Base-by-base conservation (phyloP, 2,888 invertebrate genomes). In the Pedicia rivosa region DNA sequence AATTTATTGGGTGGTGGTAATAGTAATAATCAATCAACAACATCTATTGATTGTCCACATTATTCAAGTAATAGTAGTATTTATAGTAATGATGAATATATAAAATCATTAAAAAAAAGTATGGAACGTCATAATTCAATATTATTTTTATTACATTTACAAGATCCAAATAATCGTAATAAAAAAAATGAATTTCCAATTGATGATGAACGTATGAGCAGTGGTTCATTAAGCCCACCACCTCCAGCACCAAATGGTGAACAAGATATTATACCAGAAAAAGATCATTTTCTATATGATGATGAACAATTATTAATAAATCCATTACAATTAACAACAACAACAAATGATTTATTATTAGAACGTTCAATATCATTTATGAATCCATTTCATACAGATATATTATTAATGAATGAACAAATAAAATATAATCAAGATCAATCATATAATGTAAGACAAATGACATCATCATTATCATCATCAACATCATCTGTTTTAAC, bases 241-340 rank as follows among this genome's bases (percentile, higher is more conserved):
- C 84, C 84, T 4, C 84, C 84, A 17, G 83, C 84, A 1, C 83
- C 84, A 1, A 72, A 72, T 40, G 79, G 80, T 54, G 67, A 68
- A 19, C 59, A 40, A 4, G 37, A 39, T 8, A 15, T 4, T 16
- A 3, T 13, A 9, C 7, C 7, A 5, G 13, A 5, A 7, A 13
- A 28, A 12, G 28, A 15, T 4, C 16, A 35, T 22, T n/a, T 17
- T 37, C 5, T 35, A 36, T 17, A 13, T 40, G 16, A 26, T n/a
- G n/a, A n/a, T 35, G 20, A 24, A 24, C 15, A 13, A 33, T 22
- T 4, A 24, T 24, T 20, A 20, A 20, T 6, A 20, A 4, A 26
- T 26, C 26, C 5, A 10, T 10, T n/a, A 26, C 8, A 10, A 29
- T 3, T 32, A 32, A 26, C 36, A 26, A 37, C 19, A 37, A 36